Base-by-base conservation (phyloP, 2,113 vertebrate genomes). In the Cnemophilus loriae region DNA sequence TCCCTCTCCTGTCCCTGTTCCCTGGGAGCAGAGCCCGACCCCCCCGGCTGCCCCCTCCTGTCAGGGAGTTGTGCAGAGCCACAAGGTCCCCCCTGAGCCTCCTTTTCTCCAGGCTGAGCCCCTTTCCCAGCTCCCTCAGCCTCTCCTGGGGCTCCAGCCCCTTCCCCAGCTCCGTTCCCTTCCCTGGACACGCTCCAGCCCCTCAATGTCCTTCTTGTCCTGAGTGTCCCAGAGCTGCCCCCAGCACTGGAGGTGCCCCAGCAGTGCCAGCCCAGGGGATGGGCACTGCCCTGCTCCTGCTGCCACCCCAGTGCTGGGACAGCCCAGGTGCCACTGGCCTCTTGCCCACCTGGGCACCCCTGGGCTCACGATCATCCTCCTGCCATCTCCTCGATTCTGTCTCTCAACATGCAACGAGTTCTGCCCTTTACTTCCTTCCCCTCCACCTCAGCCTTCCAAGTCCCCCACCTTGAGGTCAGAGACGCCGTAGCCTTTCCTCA, bases 401-500 rank as follows among this genome's bases (percentile, higher is more conserved):
- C 11, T 10, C 50, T 81, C 42, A 21, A 6, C 10, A 22, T 1
- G 0, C 42, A 55, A 14, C 22, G 7, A 22, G 9, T 47, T 57
- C 33, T 53, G 37, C 37, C 47, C 75, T 71, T 52, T 7, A 16
- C 18, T 52, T 17, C 57, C 47, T 47, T 32, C 32, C 32, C 28
- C 63, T 26, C 28, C 16, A 11, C 8, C 65, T 47, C 49, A 71
- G 16, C 41, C 63, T 69, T 41, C 39, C 15, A 13, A 28, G 2
- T 6, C 10, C 56, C 97, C 32, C 61, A 99, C 99, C 98, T 99
- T 99, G 39, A 99, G 98, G 97, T 99, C 99, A 3, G 96, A 22
- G 88, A 99, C 97, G 33, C 98, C 93, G 30, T 99, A 99, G 75
- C 98, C 99, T 97, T 99, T 99, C 90, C 97, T 98, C 87, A 99